Evolutionary conservation across 2,888 invertebrate species (phyloP).

Genomic region (Pilophorus perplexus): DNA sequence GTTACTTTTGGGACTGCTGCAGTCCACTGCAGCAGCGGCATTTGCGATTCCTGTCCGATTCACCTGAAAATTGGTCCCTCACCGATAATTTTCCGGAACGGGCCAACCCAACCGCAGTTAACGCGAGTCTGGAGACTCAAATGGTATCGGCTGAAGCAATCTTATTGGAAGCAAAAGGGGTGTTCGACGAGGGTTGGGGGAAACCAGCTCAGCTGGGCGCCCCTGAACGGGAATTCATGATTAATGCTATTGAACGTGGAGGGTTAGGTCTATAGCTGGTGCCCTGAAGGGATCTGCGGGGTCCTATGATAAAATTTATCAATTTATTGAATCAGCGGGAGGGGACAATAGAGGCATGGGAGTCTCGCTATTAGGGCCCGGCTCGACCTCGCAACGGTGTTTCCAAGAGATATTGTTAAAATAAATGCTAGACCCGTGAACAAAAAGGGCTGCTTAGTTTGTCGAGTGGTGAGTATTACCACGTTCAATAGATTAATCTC

Average conservation of each 20-base stretch:
- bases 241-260: constrained; percentile 5
- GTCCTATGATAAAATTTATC: constrained; percentile 15
- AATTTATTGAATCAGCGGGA: constrained; percentile 9
- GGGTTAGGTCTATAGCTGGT: neutral
- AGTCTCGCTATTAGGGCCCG: neutral
- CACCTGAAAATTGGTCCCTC: neutral
- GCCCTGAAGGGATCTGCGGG: neutral
- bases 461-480: no score
- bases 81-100: constrained; percentile 1
- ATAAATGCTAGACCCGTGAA: no score
- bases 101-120: neutral
- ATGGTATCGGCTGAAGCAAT: neutral
- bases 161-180: constrained; percentile 16
- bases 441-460: no score
- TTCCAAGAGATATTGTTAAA: no score
- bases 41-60: no score
- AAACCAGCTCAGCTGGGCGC: no score
- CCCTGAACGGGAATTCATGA: neutral
- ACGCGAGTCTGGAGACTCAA: neutral
- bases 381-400: no score
- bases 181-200: no score
- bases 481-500: no score
- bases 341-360: constrained; percentile 4
- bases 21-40: no score
- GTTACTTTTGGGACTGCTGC: no score